Percentiles rank a stretch among this genome's conserved stretches.
phyloP scores from a whole-genome alignment of 2,113 vertebrate species.

The Electrona antarctica region DNA sequence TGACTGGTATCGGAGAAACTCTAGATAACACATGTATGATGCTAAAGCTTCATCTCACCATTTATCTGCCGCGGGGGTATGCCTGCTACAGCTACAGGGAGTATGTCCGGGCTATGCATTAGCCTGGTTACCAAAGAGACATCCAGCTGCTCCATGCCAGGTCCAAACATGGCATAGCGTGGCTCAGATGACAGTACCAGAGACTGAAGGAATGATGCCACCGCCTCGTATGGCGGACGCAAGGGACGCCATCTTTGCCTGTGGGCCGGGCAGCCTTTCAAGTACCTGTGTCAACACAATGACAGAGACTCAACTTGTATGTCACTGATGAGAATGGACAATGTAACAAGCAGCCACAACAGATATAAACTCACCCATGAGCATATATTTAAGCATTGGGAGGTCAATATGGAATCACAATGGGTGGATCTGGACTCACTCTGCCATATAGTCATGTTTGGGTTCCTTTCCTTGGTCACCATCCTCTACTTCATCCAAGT shows the following conservation, averaged over 20 bases:
- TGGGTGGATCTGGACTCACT: slow-evolving; percentile 74
- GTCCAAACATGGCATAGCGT: slow-evolving; percentile 94
- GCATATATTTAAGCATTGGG: too few relatives aligned
- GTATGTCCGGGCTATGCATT: slow-evolving; percentile 85
- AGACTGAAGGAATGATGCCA: slow-evolving; percentile 88
- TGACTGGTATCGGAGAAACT: too few relatives aligned
- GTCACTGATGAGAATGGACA: too few relatives aligned
- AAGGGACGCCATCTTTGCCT: slow-evolving; percentile 80
- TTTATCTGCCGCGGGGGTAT: slow-evolving; percentile 88
- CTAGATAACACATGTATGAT: too few relatives aligned
- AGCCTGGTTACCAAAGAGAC: slow-evolving; percentile 88
- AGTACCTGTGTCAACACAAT: slow-evolving; percentile 85
- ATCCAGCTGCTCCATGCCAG: slow-evolving; percentile 91
- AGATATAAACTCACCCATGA: too few relatives aligned
- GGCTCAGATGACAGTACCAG: slow-evolving; percentile 85
- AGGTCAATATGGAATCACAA: too few relatives aligned
- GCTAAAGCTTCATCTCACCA: slow-evolving; percentile 69
- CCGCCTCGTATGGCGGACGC: slow-evolving; percentile 74
- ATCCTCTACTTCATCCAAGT: slow-evolving; percentile 47
- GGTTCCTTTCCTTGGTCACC: slow-evolving; percentile 24
- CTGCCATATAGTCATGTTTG: slow-evolving; percentile 86
- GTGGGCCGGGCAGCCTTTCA: slow-evolving; percentile 84
- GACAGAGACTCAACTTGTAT: too few relatives aligned
- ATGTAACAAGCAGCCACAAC: too few relatives aligned
- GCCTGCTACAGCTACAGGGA: slow-evolving; percentile 83